Evolutionary conservation across 2,888 invertebrate species (phyloP).

Genomic region (Candidula unifasciata): DNA sequence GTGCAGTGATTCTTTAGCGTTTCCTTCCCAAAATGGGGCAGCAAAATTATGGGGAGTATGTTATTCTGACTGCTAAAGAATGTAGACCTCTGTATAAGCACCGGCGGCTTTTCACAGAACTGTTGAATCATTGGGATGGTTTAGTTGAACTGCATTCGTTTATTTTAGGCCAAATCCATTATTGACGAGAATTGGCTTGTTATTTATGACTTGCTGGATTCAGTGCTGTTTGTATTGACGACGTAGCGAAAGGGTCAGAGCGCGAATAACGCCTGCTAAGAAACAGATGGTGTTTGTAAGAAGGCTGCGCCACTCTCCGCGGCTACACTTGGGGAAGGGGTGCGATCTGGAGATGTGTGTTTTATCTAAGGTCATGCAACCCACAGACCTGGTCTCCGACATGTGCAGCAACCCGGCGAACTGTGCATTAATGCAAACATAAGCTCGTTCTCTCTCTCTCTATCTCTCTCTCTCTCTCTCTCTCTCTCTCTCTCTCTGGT

Average conservation of each 20-base stretch:
- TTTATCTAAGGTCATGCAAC: conserved; percentile 44
- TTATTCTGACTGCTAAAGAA: no score
- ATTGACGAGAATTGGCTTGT: background rate
- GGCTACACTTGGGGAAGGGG: background rate
- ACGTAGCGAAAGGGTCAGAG: background rate
- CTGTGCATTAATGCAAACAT: conserved; percentile 34
- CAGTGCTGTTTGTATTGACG: background rate
- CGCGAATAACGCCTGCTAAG: background rate
- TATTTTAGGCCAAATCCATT: background rate
- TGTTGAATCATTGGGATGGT: background rate
- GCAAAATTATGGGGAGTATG: no score
- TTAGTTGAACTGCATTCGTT: background rate
- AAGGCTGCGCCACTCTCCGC: background rate
- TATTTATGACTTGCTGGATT: background rate
- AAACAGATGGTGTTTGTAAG: conserved; percentile 27
- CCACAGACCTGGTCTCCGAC: conserved; percentile 1
- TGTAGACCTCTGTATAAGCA: no score
- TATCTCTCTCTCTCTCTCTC: background rate
- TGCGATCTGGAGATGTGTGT: background rate
- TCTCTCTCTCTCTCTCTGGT: background rate
- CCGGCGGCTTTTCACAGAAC: no score
- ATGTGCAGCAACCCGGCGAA: conserved; percentile 38
- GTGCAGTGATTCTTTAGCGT: no score
- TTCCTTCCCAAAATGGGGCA: no score
- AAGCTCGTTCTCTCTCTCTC: background rate